Percentiles rank a stretch among this genome's conserved stretches.
phyloP scores from a whole-genome alignment of 2,113 vertebrate species.

The Falcunculus frontatus region DNA sequence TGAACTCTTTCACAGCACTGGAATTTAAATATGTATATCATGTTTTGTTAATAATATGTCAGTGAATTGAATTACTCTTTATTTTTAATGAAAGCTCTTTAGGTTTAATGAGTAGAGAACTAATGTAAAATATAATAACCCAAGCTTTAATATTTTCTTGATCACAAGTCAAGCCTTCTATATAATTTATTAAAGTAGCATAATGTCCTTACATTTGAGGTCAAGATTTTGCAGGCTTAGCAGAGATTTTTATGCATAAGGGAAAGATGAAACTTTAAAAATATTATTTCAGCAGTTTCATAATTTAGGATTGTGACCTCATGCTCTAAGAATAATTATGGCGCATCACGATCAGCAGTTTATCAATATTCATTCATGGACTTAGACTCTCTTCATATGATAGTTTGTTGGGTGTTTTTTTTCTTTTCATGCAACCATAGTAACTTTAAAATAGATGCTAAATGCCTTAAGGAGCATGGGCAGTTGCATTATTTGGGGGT shows the following conservation, averaged over 20 bases:
- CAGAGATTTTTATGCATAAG: conserved; percentile 62
- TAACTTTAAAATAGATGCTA: not conserved
- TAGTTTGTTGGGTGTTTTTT: not conserved
- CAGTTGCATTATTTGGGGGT: not conserved
- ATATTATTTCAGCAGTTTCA: conserved; percentile 69
- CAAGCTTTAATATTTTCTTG: conserved; percentile 63
- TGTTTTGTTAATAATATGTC: conserved; percentile 33
- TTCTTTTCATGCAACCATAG: not conserved
- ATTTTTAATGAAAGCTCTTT: conserved; percentile 23
- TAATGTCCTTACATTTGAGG: conserved; percentile 67
- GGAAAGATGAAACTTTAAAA: conserved; percentile 68
- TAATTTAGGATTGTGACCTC: conserved; percentile 62
- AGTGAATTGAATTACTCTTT: conserved; percentile 23
- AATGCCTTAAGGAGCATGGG: not conserved
- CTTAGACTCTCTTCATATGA: not conserved
- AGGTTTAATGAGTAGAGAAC: conserved; percentile 52
- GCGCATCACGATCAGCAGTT: conserved; percentile 18
- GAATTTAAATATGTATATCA: not conserved
- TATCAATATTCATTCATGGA: conserved; percentile 49
- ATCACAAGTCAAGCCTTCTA: conserved; percentile 61
- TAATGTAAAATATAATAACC: conserved; percentile 31
- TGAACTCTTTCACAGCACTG: not conserved
- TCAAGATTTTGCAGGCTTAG: conserved; percentile 65
- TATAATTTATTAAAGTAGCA: conserved; percentile 66
- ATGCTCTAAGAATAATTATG: conserved; percentile 56